phyloP scores from a whole-genome alignment of 2,113 vertebrate species.

The Aegotheles bennettii region DNA sequence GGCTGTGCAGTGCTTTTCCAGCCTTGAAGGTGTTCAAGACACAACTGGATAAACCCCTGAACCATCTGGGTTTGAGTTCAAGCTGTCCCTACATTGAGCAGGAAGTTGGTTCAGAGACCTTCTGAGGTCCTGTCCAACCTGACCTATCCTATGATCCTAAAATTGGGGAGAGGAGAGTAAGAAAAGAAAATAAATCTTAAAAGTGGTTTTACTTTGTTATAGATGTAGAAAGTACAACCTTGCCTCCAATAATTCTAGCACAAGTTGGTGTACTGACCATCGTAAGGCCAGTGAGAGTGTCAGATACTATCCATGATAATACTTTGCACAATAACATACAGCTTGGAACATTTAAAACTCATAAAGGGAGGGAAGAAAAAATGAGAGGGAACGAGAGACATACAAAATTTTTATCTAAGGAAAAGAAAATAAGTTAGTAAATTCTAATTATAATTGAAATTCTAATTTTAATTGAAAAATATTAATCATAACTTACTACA shows the following conservation, averaged over 20 bases:
- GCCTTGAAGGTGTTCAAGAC: neutral
- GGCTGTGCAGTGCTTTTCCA: neutral
- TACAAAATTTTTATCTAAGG: neutral
- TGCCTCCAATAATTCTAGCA: neutral
- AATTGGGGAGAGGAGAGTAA: neutral
- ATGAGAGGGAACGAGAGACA: neutral
- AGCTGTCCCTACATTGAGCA: neutral
- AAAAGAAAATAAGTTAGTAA: neutral
- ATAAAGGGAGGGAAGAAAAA: neutral
- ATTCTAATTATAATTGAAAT: neutral
- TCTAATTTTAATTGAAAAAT: neutral
- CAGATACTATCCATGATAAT: neutral
- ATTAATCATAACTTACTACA: neutral
- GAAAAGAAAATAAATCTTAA: neutral
- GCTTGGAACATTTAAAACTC: neutral
- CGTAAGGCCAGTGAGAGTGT: neutral
- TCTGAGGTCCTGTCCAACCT: neutral
- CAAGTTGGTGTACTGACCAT: neutral
- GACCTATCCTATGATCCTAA: neutral
- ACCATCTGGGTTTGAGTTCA: neutral
- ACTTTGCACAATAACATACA: neutral
- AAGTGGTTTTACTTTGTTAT: neutral
- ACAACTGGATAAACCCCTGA: neutral
- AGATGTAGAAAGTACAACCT: neutral
- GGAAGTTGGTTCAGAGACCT: neutral